Evolutionary conservation across 1,140 invertebrate species (phyloP), one percentile per base, ranked within the genome.

Genomic region (Drosophila simulans): DNA sequence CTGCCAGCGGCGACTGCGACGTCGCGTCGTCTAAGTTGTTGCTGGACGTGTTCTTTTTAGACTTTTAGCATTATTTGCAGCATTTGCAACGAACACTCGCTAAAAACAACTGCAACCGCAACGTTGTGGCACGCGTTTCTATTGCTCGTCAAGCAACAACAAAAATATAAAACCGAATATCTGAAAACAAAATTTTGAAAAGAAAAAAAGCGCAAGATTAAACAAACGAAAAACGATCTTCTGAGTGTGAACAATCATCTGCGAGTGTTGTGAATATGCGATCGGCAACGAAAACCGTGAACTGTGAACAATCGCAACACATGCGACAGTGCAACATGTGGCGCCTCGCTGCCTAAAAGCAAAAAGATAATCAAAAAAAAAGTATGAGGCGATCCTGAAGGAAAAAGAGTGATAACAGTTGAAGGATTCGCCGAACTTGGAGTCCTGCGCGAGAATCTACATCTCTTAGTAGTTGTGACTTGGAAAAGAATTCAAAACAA

Each of bases 11-110:
- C 78, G 64, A 45, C 73, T 56, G 72, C 72, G 73, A 77, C 73
- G 73, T 78, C 64, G 75, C 66, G 48, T 71, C 68, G 65, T 71
- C 43, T 71, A 76, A 78, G 75, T 78, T 76, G 83, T 82, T 64
- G 80, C 80, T 89, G 84, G 86, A 88, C 84, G 84, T 88, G 84
- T 88, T 88, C 84, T 89, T 88, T 88, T 88, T 88, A 88, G 84
- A 88, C 85, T 91, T 91, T 91, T 88, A 90, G 90, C 90, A 90
- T 88, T 88, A 91, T 88, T 90, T 91, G 86, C 85, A 84, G 86
- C 86, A 91, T 91, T 91, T 90, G 90, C 90, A 91, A 90, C 90
- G 90, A 91, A 83, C 90, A 91, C 90, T 91, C 90, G 90, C 90
- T 90, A 89, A 88, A 91, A 90, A 91, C 90, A 91, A 91, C 90